These are phyloP conservation scores for Piscicola geometra DNA, from an alignment of 2,888 invertebrate genomes.

Conservation along the genomic window DNA sequence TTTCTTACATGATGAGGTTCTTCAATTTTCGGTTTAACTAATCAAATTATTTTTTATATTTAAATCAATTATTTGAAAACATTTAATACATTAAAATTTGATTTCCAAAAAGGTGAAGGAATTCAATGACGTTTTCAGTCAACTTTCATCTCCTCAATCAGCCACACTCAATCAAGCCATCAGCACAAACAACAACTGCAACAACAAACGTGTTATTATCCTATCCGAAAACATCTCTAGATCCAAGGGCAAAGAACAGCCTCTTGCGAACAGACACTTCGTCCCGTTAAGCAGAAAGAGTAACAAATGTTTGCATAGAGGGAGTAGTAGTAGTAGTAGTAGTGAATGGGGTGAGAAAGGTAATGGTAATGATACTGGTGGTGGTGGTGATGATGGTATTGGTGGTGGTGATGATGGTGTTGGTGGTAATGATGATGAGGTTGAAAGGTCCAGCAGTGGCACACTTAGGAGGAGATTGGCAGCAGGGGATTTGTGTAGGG, in stretches of 20 bases:
- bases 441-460: too few relatives aligned
- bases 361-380: too few relatives aligned
- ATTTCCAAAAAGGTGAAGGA: neutral
- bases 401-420: neutral
- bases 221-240: too few relatives aligned
- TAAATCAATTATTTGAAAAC: too few relatives aligned
- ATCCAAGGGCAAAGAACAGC: too few relatives aligned
- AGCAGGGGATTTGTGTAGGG: neutral
- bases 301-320: too few relatives aligned
- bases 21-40: neutral
- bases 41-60: neutral
- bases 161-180: neutral
- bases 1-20: conserved; percentile 41
- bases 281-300: too few relatives aligned
- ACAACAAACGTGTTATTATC: too few relatives aligned
- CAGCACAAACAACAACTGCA: neutral
- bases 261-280: too few relatives aligned
- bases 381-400: neutral
- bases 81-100: neutral
- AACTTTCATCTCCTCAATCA: neutral
- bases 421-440: neutral
- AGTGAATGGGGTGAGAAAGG: too few relatives aligned
- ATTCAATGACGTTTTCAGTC: neutral
- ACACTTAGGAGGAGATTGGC: too few relatives aligned
- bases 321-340: too few relatives aligned